Percentiles rank a stretch among this genome's conserved stretches.
phyloP scores from a whole-genome alignment of 2,113 vertebrate species.

The Leucosticte australis region DNA sequence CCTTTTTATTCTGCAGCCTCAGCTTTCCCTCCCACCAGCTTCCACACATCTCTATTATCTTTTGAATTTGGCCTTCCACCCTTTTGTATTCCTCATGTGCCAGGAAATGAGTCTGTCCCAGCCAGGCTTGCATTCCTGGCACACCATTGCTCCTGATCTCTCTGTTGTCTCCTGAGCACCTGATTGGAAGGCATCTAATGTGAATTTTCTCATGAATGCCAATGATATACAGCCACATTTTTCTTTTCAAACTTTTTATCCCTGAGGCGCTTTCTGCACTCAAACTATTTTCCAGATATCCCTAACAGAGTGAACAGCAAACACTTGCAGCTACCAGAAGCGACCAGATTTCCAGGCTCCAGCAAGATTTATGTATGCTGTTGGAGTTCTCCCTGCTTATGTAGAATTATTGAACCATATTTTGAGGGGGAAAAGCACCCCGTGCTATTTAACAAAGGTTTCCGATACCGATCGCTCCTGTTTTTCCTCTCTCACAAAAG shows the following conservation, averaged over 20 bases:
- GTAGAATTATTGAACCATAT: conserved; percentile 41
- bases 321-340: conserved; percentile 46
- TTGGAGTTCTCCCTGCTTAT: conserved; percentile 3
- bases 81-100: not conserved
- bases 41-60: not conserved
- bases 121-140: conserved; percentile 49
- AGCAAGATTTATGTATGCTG: conserved; percentile 38
- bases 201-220: conserved; percentile 75
- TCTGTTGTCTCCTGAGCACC: conserved; percentile 62
- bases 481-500: not conserved
- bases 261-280: conserved; percentile 53
- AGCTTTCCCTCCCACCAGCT: conserved; percentile 5
- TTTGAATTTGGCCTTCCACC: conserved; percentile 13
- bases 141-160: conserved; percentile 61
- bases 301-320: conserved; percentile 64
- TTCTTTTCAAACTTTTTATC: conserved; percentile 64
- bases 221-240: conserved; percentile 65
- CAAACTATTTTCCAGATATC: conserved; percentile 62
- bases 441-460: not conserved
- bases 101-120: conserved; percentile 6
- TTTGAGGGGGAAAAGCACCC: not conserved
- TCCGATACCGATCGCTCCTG: not conserved
- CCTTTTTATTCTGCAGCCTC: not conserved
- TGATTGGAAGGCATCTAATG: conserved; percentile 63
- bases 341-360: not conserved